Evolutionary conservation across 2,888 invertebrate species (phyloP).

Genomic region (Microctonus aethiopoides): DNA sequence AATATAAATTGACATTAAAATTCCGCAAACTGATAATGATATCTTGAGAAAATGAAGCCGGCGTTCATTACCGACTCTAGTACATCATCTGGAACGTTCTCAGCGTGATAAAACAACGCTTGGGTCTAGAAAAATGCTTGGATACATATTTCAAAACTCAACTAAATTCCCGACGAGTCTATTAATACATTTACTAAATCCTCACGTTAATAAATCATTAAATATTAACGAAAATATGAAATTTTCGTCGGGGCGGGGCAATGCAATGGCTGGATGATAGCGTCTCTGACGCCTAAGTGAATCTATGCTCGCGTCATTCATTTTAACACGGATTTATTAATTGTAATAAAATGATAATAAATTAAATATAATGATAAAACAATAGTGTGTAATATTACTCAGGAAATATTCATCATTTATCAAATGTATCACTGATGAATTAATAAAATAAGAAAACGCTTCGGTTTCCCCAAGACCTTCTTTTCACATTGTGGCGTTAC

Average conservation of each 20-base stretch:
- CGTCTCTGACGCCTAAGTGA: constrained; percentile 54
- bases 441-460: constrained; percentile 49
- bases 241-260: constrained; percentile 55
- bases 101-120: background rate
- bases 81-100: background rate
- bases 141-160: background rate
- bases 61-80: background rate
- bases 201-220: background rate
- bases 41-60: background rate
- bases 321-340: background rate
- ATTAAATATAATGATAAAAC: background rate
- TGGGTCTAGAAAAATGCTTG: background rate
- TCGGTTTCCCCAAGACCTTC: constrained; percentile 44
- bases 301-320: constrained; percentile 27
- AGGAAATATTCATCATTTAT: background rate
- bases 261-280: constrained; percentile 56
- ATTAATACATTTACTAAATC: background rate
- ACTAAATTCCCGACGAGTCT: background rate
- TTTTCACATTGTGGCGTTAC: constrained; percentile 36
- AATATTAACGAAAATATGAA: constrained; percentile 2
- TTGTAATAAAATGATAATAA: background rate
- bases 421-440: background rate
- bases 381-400: background rate
- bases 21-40: background rate
- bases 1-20: too few relatives aligned